phyloP scores from a whole-genome alignment of 1,140 invertebrate species.

The Xylocopa sonorina region DNA sequence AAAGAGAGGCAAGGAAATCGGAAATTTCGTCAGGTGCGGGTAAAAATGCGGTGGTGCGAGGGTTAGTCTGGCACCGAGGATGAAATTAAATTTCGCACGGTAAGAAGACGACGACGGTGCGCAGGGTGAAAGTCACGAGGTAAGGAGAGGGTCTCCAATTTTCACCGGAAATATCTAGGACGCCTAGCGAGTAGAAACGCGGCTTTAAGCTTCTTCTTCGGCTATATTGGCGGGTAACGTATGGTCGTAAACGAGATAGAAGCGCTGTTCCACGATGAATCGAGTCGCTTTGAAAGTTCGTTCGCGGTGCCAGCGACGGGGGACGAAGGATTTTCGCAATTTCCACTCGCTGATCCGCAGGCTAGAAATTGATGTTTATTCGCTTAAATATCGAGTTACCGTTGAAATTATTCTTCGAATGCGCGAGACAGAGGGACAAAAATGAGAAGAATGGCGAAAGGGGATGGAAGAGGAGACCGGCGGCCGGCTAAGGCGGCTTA shows the following conservation, averaged over 20 bases:
- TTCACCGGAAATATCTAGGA: too few species aligned
- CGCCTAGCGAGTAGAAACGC: too few species aligned
- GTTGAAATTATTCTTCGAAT: constrained; percentile 37
- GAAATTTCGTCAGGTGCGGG: constrained; percentile 48
- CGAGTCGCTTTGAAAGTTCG: too few species aligned
- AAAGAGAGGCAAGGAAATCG: background rate
- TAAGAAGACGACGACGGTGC: background rate
- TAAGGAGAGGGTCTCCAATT: too few species aligned
- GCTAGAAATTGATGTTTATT: constrained; percentile 28
- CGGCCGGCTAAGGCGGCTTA: constrained; percentile 16
- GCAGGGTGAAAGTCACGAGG: too few species aligned
- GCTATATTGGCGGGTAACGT: too few species aligned
- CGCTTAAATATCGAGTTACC: constrained; percentile 27
- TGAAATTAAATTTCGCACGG: constrained; percentile 54
- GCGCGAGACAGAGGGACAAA: background rate
- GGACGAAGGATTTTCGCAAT: background rate
- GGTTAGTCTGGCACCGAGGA: constrained; percentile 3
- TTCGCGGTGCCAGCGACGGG: too few species aligned
- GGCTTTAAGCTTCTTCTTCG: too few species aligned
- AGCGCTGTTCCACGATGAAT: too few species aligned
- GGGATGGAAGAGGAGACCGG: background rate
- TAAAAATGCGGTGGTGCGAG: constrained; percentile 41
- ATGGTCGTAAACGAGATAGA: too few species aligned
- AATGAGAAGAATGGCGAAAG: too few species aligned
- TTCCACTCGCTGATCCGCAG: background rate